Percentiles rank a stretch among this genome's conserved stretches.
Evolutionary conservation across 2,888 invertebrate genomes (phyloP).

Genomic region (Nomada ferruginata): DNA sequence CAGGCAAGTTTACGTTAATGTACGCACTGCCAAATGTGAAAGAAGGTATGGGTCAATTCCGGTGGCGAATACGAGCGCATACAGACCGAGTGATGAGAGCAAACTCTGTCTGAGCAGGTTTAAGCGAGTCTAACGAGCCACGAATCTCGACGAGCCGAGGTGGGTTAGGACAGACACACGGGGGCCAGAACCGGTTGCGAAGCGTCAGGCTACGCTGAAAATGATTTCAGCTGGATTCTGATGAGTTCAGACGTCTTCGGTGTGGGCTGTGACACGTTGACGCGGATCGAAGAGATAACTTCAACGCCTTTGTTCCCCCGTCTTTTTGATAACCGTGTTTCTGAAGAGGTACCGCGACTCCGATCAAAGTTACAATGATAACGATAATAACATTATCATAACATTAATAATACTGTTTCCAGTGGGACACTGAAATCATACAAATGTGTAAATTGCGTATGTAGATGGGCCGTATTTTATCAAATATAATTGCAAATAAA

Average conservation of each 20-base stretch:
- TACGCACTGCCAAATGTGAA: not conserved
- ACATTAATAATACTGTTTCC: too few relatives aligned
- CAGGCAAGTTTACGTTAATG: not conserved
- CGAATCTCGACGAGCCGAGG: constrained; percentile 1
- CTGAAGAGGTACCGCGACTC: not conserved
- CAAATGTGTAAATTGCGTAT: too few relatives aligned
- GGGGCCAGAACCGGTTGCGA: constrained; percentile 44
- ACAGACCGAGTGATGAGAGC: constrained; percentile 3
- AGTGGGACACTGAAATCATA: too few relatives aligned
- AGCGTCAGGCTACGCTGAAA: constrained; percentile 21
- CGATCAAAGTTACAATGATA: not conserved
- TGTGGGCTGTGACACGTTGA: constrained; percentile 46
- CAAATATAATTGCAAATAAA: too few relatives aligned
- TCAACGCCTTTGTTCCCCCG: constrained; percentile 53
- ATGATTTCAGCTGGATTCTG: constrained; percentile 45
- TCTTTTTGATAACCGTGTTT: constrained; percentile 30
- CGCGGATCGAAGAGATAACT: constrained; percentile 48
- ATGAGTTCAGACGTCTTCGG: constrained; percentile 43
- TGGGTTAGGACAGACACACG: constrained; percentile 6
- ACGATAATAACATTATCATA: too few relatives aligned
- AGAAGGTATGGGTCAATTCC: constrained; percentile 10
- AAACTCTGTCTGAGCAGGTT: constrained; percentile 3
- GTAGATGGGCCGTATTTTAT: too few relatives aligned
- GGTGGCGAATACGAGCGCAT: constrained; percentile 3
- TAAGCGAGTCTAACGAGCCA: constrained; percentile 26